A percentile compares a stretch with the other conserved stretches of the same genome.
phyloP scores from a whole-genome alignment of 2,888 invertebrate species.

The Parochlus steinenii region DNA sequence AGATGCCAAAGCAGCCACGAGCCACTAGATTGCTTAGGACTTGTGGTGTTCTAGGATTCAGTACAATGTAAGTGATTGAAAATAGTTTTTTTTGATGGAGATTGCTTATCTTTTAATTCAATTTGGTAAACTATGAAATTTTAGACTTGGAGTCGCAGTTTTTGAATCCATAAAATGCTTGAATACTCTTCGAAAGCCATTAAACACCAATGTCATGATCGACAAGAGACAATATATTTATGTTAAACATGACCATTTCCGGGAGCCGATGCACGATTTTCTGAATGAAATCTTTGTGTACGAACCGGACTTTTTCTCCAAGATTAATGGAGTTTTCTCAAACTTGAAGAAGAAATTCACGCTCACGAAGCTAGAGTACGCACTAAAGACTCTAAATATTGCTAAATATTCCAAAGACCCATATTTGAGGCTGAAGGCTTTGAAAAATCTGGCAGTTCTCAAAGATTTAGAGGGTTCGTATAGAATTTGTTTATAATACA shows the following conservation, averaged over 20 bases:
- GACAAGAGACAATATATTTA: conserved; percentile 29
- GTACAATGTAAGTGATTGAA: too few relatives aligned
- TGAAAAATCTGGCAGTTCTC: conserved; percentile 2
- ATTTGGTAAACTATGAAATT: too few relatives aligned
- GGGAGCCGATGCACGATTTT: conserved; percentile 27
- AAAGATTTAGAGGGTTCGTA: conserved; percentile 1
- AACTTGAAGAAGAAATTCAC: conserved; percentile 10
- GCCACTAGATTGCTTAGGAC: too few relatives aligned
- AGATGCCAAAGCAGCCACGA: too few relatives aligned
- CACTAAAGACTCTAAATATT: conserved; percentile 6
- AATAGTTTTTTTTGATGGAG: too few relatives aligned
- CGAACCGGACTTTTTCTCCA: conserved; percentile 21
- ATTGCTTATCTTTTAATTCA: too few relatives aligned
- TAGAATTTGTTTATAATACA: neutral
- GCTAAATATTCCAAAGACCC: conserved; percentile 8
- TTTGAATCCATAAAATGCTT: too few relatives aligned
- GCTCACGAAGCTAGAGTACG: conserved; percentile 9
- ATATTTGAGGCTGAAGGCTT: conserved; percentile 5
- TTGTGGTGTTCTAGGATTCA: too few relatives aligned
- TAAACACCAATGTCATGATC: too few relatives aligned
- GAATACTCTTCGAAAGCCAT: too few relatives aligned
- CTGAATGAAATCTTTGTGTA: conserved; percentile 24
- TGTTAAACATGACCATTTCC: conserved; percentile 34
- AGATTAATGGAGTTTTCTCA: conserved; percentile 4
- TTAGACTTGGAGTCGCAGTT: too few relatives aligned